A percentile compares a stretch with the other conserved stretches of the same genome.
Evolutionary conservation across 2,113 vertebrate species (phyloP).

Genomic region (Alethe castanea): DNA sequence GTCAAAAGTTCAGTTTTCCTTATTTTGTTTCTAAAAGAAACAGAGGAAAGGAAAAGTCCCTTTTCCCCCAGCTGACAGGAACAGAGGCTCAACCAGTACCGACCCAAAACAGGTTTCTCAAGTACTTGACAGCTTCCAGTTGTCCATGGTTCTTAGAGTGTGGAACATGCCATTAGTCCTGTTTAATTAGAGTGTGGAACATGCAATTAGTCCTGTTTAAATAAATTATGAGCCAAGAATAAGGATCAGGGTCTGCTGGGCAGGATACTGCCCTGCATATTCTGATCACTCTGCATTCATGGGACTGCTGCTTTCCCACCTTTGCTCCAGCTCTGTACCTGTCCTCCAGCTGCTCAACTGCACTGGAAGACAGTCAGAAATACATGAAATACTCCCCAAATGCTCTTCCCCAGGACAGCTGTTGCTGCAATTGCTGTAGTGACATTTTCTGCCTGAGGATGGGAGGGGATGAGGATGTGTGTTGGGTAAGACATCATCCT

Average conservation of each 20-base stretch:
- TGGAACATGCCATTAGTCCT: not conserved
- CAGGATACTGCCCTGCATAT: not conserved
- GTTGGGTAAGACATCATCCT: not conserved
- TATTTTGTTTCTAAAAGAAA: constrained; percentile 47
- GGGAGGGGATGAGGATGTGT: not conserved
- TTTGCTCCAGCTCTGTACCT: not conserved
- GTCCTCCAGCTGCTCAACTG: not conserved
- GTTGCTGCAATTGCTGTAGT: not conserved
- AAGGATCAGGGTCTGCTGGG: not conserved
- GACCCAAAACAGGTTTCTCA: constrained; percentile 1
- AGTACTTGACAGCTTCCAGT: not conserved
- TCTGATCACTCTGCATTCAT: not conserved
- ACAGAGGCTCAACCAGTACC: constrained; percentile 31
- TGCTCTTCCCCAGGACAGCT: not conserved
- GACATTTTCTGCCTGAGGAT: not conserved
- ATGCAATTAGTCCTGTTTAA: not conserved
- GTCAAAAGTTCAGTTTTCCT: constrained; percentile 6
- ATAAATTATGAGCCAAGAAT: not conserved
- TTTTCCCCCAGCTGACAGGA: constrained; percentile 24
- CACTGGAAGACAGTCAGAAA: not conserved
- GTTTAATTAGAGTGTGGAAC: not conserved
- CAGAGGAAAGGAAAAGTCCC: constrained; percentile 14
- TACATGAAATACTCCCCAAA: not conserved
- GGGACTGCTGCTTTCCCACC: not conserved
- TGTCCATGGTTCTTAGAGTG: not conserved